Evolutionary conservation across 2,113 vertebrate species (phyloP).

Genomic region (Neoarius graeffei): DNA sequence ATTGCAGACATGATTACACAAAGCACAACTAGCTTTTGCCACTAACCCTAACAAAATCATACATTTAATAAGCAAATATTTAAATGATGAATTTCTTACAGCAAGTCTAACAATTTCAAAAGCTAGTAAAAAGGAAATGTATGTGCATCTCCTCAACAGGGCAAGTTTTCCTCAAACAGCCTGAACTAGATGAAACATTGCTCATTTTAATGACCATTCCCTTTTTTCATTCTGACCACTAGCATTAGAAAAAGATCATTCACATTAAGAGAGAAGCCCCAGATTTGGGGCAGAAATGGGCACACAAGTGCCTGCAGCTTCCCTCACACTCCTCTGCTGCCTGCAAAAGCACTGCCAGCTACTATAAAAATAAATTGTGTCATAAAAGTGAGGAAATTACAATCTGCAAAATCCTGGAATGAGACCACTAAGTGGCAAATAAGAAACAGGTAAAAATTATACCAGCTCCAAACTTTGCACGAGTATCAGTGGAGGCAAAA

Average conservation of each 20-base stretch:
- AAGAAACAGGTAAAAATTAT: constrained; percentile 51
- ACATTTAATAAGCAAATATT: neutral
- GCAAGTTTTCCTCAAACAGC: constrained; percentile 6
- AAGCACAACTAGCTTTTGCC: neutral
- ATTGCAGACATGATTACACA: neutral
- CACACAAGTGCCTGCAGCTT: constrained; percentile 42
- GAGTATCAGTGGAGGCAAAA: neutral
- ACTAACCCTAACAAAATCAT: neutral
- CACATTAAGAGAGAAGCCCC: constrained; percentile 26
- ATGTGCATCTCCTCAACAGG: neutral
- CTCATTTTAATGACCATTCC: constrained; percentile 17
- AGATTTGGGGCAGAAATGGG: constrained; percentile 30
- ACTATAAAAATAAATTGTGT: constrained; percentile 61
- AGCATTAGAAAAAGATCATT: constrained; percentile 43
- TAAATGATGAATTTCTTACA: neutral
- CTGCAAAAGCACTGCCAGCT: constrained; percentile 52
- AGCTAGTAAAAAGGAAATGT: neutral
- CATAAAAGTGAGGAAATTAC: constrained; percentile 60
- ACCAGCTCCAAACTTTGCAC: constrained; percentile 33
- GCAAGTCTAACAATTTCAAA: neutral
- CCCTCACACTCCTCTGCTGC: constrained; percentile 40
- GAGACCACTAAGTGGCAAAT: constrained; percentile 57
- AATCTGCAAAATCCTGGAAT: constrained; percentile 57
- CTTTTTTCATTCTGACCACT: constrained; percentile 20
- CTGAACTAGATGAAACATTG: constrained; percentile 6